A percentile compares a stretch with the other conserved stretches of the same genome.
Conservation (phyloP, 1,140 invertebrate genomes). For the Caerostris darwini region DNA sequence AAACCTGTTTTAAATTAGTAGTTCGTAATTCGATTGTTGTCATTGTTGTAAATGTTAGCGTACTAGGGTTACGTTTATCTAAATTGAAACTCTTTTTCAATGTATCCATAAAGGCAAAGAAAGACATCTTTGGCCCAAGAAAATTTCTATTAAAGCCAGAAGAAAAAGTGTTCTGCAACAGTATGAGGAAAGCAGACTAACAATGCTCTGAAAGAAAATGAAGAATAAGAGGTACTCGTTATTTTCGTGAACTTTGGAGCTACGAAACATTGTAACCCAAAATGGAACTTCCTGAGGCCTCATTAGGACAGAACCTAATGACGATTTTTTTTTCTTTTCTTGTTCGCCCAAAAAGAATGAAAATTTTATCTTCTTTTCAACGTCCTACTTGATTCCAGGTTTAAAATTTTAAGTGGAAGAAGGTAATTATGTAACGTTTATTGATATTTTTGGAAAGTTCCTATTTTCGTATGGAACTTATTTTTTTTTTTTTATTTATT, state of each 20-base stretch:
- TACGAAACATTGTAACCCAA: constrained; percentile 55
- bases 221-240: constrained; percentile 43
- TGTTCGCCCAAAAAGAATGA: background rate
- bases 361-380: background rate
- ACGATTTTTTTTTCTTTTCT: constrained; percentile 6
- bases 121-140: background rate
- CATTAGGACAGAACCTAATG: constrained; percentile 49
- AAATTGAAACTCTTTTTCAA: background rate
- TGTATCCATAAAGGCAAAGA: background rate
- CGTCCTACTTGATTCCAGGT: background rate
- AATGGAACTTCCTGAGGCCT: constrained; percentile 58
- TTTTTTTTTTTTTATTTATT: background rate
- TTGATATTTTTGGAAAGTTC: background rate
- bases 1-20: background rate
- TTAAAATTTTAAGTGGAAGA: background rate
- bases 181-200: background rate
- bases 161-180: background rate
- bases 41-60: background rate
- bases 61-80: background rate
- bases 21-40: background rate
- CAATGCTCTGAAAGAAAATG: constrained; percentile 41
- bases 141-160: background rate
- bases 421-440: constrained; percentile 34
- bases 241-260: constrained; percentile 33
- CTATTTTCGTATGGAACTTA: background rate